Evolutionary conservation across 2,797 vertebrate genomes (phyloP), one percentile per base, ranked within the genome.

Genomic region (Danio kyathit): DNA sequence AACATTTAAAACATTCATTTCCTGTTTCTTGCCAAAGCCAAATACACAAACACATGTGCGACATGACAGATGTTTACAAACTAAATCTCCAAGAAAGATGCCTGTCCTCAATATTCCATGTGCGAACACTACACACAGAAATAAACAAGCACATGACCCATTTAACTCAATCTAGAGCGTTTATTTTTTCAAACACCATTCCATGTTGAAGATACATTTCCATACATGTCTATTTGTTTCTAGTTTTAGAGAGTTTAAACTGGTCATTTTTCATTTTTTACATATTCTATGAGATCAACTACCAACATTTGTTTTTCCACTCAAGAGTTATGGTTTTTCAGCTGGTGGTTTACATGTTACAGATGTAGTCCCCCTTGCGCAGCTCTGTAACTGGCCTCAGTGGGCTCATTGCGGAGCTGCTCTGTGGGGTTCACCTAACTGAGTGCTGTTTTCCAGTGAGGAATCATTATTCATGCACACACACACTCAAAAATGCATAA

Each of bases 301-400:
- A 29, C 29, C 29, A 29, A 29, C 29, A n/a, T 29, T 29, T 29
- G 64, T 90, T 85, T 87, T 85, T 71, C 76, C 66, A 44, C 60
- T 6, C 46, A 60, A 56, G 14, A 41, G 61, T 16, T 61, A 76
- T 43, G 76, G 5, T 43, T 52, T 79, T 70, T 70, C 57, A 49
- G 76, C 43, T 9, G 16, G 29, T 21, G 38, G n/a, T 11, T 69
- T 41, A 40, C 43, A 69, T 57, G 46, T 71, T 71, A 71, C 76
- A 79, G 76, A 60, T 79, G 76, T 70, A 21, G 76, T 69, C n/a
- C n/a, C 21, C 16, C 76, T 70, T 21, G 38, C 5, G 16, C 76
- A 69, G 65, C 76, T 70, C 66, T 43, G 29, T 12, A 16, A 79
- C 66, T 60, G 44, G 76, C 66, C 29, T 60, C 76, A 21, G 3